These are phyloP conservation scores for Andrena minutula DNA, from an alignment of 2,888 invertebrate genomes.

Conservation along the genomic window DNA sequence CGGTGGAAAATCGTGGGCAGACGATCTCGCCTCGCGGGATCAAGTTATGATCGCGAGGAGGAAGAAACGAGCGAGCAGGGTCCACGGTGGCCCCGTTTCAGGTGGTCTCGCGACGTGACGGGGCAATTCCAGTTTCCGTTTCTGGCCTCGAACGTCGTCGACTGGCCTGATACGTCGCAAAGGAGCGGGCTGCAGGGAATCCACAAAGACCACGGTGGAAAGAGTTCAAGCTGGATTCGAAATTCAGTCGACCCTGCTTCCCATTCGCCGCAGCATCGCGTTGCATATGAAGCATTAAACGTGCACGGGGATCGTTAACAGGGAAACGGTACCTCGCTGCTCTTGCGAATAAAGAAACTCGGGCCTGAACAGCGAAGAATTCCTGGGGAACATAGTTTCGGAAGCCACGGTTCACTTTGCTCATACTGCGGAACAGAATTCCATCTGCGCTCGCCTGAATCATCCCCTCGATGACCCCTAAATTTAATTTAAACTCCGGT, in stretches of 20 bases:
- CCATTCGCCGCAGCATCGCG: slow-evolving; percentile 1
- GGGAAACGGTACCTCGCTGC: neutral
- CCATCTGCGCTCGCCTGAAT: neutral
- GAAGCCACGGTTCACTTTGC: neutral
- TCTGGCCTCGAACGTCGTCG: neutral
- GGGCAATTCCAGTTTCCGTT: slow-evolving; percentile 15
- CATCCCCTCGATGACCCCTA: neutral
- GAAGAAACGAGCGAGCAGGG: neutral
- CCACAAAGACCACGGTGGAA: slow-evolving; percentile 1
- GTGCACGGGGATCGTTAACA: neutral
- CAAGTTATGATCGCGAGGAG: neutral
- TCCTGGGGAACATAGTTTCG: neutral
- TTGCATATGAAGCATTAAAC: slow-evolving; percentile 1
- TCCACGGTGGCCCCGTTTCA: slow-evolving; percentile 7
- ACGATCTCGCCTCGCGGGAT: neutral
- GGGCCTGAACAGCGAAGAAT: neutral
- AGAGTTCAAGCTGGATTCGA: slow-evolving; percentile 4
- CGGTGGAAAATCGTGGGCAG: too few relatives aligned
- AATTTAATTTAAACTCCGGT: neutral
- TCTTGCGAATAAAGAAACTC: neutral
- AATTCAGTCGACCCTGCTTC: slow-evolving; percentile 10
- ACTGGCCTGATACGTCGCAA: neutral
- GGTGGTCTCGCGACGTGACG: slow-evolving; percentile 3
- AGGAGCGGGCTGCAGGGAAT: neutral
- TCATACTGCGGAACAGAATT: neutral